Conservation (phyloP, 2,113 vertebrate genomes). For the Talpa occidentalis region DNA sequence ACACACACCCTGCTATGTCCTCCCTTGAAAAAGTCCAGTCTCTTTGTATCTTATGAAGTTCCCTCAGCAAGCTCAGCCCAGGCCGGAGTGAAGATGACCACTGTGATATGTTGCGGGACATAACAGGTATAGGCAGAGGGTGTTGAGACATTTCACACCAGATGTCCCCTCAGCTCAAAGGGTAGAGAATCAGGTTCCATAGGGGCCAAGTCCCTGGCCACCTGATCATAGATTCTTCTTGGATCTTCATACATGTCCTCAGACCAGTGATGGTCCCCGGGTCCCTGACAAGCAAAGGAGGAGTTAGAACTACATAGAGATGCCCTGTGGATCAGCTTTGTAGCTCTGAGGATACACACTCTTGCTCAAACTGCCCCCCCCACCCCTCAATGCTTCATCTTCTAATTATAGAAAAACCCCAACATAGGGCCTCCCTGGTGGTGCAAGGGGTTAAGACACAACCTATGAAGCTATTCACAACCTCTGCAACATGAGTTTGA, state of each 20-base stretch:
- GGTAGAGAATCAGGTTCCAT: conserved; percentile 82
- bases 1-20: not conserved
- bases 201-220: conserved; percentile 63
- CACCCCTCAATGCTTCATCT: not conserved
- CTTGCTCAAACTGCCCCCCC: not conserved
- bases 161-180: conserved; percentile 89
- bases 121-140: not conserved
- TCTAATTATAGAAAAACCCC: not conserved
- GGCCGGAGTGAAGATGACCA: not conserved
- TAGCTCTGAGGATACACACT: not conserved
- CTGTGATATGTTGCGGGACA: not conserved
- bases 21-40: not conserved
- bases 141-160: conserved; percentile 84
- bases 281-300: conserved; percentile 25
- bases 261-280: not conserved
- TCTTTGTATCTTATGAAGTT: not conserved
- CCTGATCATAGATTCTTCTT: conserved; percentile 72
- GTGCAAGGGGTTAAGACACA: too few relatives aligned
- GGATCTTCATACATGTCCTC: conserved; percentile 53
- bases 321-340: not conserved
- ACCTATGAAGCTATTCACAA: too few relatives aligned
- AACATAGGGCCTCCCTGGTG: too few relatives aligned
- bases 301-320: conserved; percentile 40
- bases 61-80: not conserved
- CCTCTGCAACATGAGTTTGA: too few relatives aligned